Conservation (phyloP, 2,113 vertebrate genomes). For the Solea solea region DNA sequence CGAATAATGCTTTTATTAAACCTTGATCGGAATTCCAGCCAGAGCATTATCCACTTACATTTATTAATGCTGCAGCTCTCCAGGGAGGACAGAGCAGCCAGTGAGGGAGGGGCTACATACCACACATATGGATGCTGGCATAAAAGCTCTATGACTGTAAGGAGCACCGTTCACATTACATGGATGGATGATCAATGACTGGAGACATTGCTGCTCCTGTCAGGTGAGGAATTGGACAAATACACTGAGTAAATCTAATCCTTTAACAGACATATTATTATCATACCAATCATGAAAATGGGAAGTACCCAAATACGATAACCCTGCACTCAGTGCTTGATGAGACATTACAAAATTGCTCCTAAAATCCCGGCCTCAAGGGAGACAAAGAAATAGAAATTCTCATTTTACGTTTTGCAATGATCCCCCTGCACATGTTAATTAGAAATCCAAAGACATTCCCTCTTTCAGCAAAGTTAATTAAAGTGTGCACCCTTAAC, state of each 20-base stretch:
- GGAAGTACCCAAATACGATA: conserved; percentile 41
- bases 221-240: conserved; percentile 15
- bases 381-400: conserved; percentile 61
- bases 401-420: conserved; percentile 53
- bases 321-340: conserved; percentile 43
- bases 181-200: conserved; percentile 8
- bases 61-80: conserved; percentile 82
- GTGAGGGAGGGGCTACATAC: conserved; percentile 31
- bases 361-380: conserved; percentile 62
- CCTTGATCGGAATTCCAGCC: conserved; percentile 80
- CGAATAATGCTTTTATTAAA: conserved; percentile 80
- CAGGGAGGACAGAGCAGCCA: conserved; percentile 61
- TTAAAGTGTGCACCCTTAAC: conserved; percentile 73
- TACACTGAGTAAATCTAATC: conserved; percentile 19
- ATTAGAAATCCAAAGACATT: conserved; percentile 77
- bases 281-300: conserved; percentile 53
- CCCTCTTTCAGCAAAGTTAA: conserved; percentile 70
- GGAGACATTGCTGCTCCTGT: conserved; percentile 7
- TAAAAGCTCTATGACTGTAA: conserved; percentile 39
- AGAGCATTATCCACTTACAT: conserved; percentile 84
- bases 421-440: conserved; percentile 68
- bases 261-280: conserved; percentile 45
- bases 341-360: conserved; percentile 57
- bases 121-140: conserved; percentile 58
- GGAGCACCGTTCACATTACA: conserved; percentile 35